These are phyloP conservation scores for Agriopis leucophaearia DNA, from an alignment of 2,888 invertebrate species.

Conservation along the genomic window DNA sequence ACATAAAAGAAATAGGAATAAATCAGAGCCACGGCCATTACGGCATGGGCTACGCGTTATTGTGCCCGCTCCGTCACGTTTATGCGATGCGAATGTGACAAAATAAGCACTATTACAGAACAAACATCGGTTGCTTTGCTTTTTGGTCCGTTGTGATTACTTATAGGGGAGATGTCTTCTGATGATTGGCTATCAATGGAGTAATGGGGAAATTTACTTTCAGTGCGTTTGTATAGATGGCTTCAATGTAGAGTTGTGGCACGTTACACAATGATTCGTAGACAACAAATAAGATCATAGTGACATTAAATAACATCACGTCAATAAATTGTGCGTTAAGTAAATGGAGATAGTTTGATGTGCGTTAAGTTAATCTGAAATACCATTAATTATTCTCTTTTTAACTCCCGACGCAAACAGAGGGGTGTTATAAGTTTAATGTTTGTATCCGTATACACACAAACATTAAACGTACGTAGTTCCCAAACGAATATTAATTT, in stretches of 20 bases:
- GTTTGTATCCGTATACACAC: too few relatives aligned
- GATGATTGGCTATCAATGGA: constrained; percentile 17
- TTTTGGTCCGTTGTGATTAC: constrained; percentile 52
- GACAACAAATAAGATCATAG: too few relatives aligned
- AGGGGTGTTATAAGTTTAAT: too few relatives aligned
- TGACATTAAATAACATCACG: too few relatives aligned
- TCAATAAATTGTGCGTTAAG: too few relatives aligned
- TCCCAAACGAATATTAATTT: too few relatives aligned
- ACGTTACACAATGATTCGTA: not conserved
- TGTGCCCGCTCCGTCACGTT: constrained; percentile 78
- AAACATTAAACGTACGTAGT: too few relatives aligned
- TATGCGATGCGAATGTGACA: constrained; percentile 76
- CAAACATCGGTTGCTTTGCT: constrained; percentile 64
- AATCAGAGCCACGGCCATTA: constrained; percentile 82
- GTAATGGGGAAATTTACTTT: constrained; percentile 1
- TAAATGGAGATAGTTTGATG: too few relatives aligned
- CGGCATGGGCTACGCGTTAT: constrained; percentile 71
- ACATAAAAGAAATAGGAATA: constrained; percentile 84
- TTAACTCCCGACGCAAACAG: too few relatives aligned
- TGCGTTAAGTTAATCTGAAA: too few relatives aligned
- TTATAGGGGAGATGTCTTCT: constrained; percentile 41
- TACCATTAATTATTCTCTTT: too few relatives aligned
- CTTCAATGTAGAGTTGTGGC: not conserved
- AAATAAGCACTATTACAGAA: constrained; percentile 75
- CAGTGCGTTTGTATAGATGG: not conserved